These are phyloP conservation scores for Habroteleia sp. DNA, from an alignment of 2,888 invertebrate species.

Conservation along the genomic window DNA sequence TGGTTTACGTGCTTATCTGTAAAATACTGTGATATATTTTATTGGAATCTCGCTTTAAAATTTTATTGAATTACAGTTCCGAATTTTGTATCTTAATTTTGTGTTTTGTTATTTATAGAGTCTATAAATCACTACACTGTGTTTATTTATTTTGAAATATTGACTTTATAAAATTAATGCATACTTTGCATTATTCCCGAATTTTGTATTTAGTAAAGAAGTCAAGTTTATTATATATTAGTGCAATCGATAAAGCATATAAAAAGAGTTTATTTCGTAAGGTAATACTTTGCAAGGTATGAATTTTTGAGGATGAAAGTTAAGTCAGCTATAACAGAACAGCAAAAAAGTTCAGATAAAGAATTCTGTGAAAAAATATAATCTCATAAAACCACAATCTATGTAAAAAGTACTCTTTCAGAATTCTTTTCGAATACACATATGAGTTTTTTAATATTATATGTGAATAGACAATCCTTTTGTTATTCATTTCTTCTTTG, in stretches of 20 bases:
- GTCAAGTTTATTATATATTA: neutral
- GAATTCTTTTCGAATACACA: conserved; percentile 53
- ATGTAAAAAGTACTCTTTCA: conserved; percentile 71
- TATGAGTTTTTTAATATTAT: conserved; percentile 55
- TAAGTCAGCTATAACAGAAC: conserved; percentile 77
- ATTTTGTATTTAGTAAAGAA: too few relatives aligned
- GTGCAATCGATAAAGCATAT: too few relatives aligned
- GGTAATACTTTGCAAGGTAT: conserved; percentile 65
- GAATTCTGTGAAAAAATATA: conserved; percentile 70
- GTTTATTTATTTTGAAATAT: too few relatives aligned
- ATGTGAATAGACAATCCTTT: conserved; percentile 64
- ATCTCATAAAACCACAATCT: conserved; percentile 74
- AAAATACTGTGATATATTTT: too few relatives aligned
- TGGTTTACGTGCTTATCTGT: too few relatives aligned
- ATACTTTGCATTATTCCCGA: too few relatives aligned
- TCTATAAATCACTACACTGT: too few relatives aligned
- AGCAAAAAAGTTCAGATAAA: conserved; percentile 70
- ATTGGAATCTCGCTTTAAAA: too few relatives aligned
- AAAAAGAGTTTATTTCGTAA: conserved; percentile 14
- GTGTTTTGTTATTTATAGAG: too few relatives aligned
- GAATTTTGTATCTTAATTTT: too few relatives aligned
- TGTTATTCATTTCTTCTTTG: conserved; percentile 63
- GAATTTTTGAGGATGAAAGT: conserved; percentile 70
- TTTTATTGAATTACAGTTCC: too few relatives aligned
- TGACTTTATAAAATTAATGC: too few relatives aligned